Conservation (phyloP, 1,140 invertebrate species). For the Zeugodacus cucurbitae region DNA sequence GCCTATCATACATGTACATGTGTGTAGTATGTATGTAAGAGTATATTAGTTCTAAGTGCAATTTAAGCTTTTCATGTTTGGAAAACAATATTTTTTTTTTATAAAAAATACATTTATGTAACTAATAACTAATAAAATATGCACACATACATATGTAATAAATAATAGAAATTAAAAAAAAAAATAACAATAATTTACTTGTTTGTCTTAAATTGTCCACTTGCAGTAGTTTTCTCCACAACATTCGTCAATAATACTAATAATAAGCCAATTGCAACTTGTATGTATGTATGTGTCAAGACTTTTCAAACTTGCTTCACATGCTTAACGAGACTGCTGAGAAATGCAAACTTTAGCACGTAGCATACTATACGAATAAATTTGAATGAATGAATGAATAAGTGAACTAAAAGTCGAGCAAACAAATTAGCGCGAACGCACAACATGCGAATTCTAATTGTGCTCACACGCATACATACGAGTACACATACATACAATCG, state of each 20-base stretch:
- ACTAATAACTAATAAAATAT: background rate
- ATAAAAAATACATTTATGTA: conserved; percentile 2
- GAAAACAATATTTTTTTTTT: conserved; percentile 10
- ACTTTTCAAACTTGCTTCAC: background rate
- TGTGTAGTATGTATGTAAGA: background rate
- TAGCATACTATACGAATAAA: background rate
- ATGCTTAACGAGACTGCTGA: background rate
- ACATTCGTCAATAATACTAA: too few relatives aligned
- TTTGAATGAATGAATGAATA: background rate
- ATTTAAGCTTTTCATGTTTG: background rate
- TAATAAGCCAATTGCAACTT: background rate
- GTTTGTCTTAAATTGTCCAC: background rate
- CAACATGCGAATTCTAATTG: background rate
- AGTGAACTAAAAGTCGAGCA: background rate
- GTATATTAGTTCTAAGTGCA: conserved; percentile 17
- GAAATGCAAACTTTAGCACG: background rate
- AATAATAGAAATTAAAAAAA: background rate
- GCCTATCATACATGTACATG: background rate
- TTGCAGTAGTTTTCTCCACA: background rate
- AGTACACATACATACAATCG: too few relatives aligned
- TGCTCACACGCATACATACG: too few relatives aligned
- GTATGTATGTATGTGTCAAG: background rate
- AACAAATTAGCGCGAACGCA: background rate
- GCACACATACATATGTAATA: background rate
- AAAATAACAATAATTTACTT: too few relatives aligned